Evolutionary conservation across 2,797 vertebrate genomes (phyloP), one percentile per base, ranked within the genome.

Genomic region (Siniperca obscura): DNA sequence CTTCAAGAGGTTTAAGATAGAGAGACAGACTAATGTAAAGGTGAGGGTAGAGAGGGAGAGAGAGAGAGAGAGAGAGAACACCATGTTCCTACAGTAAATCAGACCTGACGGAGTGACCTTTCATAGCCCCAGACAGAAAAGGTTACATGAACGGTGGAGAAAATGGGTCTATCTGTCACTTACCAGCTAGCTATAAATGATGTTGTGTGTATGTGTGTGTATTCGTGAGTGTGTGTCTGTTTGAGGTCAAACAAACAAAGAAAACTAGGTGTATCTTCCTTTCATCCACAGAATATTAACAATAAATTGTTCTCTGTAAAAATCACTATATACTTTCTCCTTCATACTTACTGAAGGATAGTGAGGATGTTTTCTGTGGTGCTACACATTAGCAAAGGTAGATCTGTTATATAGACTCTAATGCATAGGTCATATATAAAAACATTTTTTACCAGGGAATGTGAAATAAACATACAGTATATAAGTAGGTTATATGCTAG

Each of bases 71-170:
- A 65, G 19, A 27, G 42, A 53, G 56, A 61, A n/a, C 11, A 30
- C 40, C 3, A 7, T 30, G 67, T 74, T 84, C 36, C 27, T 89
- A 85, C 74, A 87, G 91, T 93, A 94, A 95, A 96, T 94, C 92
- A 94, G 91, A 88, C 80, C 87, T 93, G 93, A 93, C 83, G 66
- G 90, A 77, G 85, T 94, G 92, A 95, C 94, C 94, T 95, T 95
- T 94, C 82, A 92, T 89, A 88, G 89, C 80, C 82, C 80, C 87
- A 90, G 93, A 94, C 92, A 93, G 91, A 91, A 94, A 95, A 95
- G 94, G 94, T 93, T 91, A 92, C 81, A 88, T 87, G 89, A 93
- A 82, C 61, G 52, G 78, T 80, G 36, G 40, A 78, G 87, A 93
- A 93, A 94, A 92, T 89, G 76, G 87, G 89, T 80, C 81, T 87